Evolutionary conservation across 2,113 vertebrate genomes (phyloP), one percentile per base, ranked within the genome.

Genomic region (Beaufortia kweichowensis): DNA sequence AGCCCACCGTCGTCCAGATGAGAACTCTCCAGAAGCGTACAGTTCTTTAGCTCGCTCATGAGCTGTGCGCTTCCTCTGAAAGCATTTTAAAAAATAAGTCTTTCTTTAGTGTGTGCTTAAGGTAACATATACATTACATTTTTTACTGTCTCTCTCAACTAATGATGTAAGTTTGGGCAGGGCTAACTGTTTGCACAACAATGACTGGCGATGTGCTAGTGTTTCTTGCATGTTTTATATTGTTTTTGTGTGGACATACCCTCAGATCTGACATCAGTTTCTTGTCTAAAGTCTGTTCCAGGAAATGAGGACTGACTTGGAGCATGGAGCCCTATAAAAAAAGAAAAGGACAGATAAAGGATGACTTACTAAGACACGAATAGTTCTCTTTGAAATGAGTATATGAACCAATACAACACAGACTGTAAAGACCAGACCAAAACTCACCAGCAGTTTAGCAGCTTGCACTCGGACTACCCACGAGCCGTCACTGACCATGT

Each of bases 271-370:
- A 98, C 97, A 99, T 99, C 72, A 99, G 93, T 85, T 98, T 99
- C 94, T 99, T 99, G 82, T 99, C 97, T 77, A 99, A 85, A 0
- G 97, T 99, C 87, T 99, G 97, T 84, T 99, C 97, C 88, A 99
- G 90, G 81, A 99, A 99, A 83, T 98, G 95, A 75, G 94, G 94
- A 81, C 97, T 98, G 61, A 99, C 97, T 91, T 98, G 96, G 79
- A 93, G 93, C 95, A 99, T 99, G 0, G 95, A 97, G 3, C 97
- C 97, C 97, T 99, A 76, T 3, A 41, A 26, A 21, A 39, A 3
- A 61, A 62, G 71, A 39, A n/a, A 3, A 28, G 19, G 35, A 19
- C 19, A 28, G 9, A 69, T 8, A 64, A 60, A 17, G 12, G 26
- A 48, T 29, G 43, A 31, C 6, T 8, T 19, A 1, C 39, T 14